phyloP scores from a whole-genome alignment of 2,888 invertebrate species.

The Erynnis tages region DNA sequence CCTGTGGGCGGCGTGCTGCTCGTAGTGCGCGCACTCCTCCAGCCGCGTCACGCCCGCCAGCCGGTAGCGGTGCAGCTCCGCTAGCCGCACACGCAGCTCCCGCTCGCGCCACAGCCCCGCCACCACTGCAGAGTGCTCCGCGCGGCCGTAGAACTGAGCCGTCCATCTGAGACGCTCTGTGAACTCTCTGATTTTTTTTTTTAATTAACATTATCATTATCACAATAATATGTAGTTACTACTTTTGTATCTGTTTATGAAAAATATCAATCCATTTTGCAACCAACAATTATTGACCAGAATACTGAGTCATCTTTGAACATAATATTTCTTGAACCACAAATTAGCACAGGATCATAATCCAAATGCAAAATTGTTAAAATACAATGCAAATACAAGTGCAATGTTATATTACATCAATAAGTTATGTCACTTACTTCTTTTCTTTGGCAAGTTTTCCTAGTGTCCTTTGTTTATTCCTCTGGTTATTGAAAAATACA shows the following conservation, averaged over 20 bases:
- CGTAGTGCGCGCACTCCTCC: constrained; percentile 94
- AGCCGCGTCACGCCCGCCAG: constrained; percentile 91
- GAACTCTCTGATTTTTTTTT: constrained; percentile 87
- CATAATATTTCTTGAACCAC: too few relatives aligned
- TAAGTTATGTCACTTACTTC: constrained; percentile 82
- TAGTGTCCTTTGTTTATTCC: constrained; percentile 82
- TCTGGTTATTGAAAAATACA: constrained; percentile 87
- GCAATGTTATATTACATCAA: too few relatives aligned
- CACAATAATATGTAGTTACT: too few relatives aligned
- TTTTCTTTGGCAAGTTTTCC: constrained; percentile 89
- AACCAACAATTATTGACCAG: too few relatives aligned
- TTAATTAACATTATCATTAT: too few relatives aligned
- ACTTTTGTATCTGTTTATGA: too few relatives aligned
- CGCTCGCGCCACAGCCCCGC: constrained; percentile 91
- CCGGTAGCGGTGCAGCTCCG: constrained; percentile 90
- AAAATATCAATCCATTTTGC: too few relatives aligned
- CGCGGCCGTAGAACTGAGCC: constrained; percentile 93
- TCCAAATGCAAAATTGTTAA: too few relatives aligned
- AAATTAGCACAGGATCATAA: too few relatives aligned
- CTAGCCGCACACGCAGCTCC: constrained; percentile 90
- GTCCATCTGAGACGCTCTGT: constrained; percentile 92
- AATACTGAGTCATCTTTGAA: too few relatives aligned
- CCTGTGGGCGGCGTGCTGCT: constrained; percentile 86
- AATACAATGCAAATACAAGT: too few relatives aligned
- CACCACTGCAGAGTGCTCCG: constrained; percentile 91